These are phyloP conservation scores for Triplophysa tibetana DNA, from an alignment of 2,113 vertebrate species.

Conservation along the genomic window DNA sequence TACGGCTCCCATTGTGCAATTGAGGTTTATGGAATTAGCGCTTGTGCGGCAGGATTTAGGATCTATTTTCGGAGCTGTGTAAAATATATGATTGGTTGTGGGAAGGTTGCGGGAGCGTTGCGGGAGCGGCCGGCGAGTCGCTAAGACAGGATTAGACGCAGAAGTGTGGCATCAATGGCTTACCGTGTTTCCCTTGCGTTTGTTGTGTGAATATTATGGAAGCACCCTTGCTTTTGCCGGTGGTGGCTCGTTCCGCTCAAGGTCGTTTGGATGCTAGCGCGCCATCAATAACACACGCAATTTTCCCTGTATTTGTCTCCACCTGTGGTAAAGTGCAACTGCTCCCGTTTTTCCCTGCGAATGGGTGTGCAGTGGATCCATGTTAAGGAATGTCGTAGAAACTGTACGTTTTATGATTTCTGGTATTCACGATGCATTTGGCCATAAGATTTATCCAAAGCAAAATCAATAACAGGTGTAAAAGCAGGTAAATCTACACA, in stretches of 20 bases:
- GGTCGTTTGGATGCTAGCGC: slow-evolving; percentile 75
- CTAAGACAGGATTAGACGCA: slow-evolving; percentile 56
- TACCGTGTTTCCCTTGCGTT: slow-evolving; percentile 59
- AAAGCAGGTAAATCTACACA: not conserved
- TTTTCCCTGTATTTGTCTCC: slow-evolving; percentile 60
- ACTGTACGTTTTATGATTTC: slow-evolving; percentile 29
- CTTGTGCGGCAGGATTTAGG: slow-evolving; percentile 34
- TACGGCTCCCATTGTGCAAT: slow-evolving; percentile 68
- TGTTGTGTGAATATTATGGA: slow-evolving; percentile 71
- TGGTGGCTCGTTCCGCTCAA: slow-evolving; percentile 71
- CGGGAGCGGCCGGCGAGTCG: slow-evolving; percentile 50
- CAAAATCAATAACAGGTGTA: not conserved
- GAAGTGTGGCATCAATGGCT: slow-evolving; percentile 59
- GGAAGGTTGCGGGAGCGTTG: slow-evolving; percentile 2
- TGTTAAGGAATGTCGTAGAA: slow-evolving; percentile 39
- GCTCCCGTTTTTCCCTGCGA: slow-evolving; percentile 40
- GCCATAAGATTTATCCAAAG: too few species aligned
- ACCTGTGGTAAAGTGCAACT: slow-evolving; percentile 59
- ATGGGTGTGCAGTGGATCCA: slow-evolving; percentile 1
- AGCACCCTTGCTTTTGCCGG: slow-evolving; percentile 17
- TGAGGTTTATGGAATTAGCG: slow-evolving; percentile 71
- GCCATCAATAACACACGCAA: slow-evolving; percentile 77
- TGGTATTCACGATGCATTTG: slow-evolving; percentile 4
- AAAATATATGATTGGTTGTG: slow-evolving; percentile 38
- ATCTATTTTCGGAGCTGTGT: slow-evolving; percentile 43